Evolutionary conservation across 2,797 vertebrate species (phyloP).

Genomic region (Alectoris magna): DNA sequence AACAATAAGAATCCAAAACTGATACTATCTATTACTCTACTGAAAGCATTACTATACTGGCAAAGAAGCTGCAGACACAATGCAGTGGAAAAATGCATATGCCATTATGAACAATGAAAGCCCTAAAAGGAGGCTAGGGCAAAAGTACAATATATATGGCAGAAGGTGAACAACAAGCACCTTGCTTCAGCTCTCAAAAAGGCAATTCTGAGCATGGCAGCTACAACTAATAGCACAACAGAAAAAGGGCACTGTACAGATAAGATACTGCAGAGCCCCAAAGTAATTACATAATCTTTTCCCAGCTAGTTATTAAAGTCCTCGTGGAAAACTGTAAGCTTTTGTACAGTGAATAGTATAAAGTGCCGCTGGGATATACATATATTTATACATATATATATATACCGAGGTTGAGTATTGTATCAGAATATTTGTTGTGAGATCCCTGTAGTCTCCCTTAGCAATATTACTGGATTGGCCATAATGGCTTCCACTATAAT

Average conservation of each 20-base stretch:
- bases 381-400: slow-evolving; percentile 88
- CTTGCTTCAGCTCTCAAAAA: slow-evolving; percentile 94
- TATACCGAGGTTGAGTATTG: slow-evolving; percentile 89
- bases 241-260: slow-evolving; percentile 85
- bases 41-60: slow-evolving; percentile 98
- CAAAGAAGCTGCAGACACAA: slow-evolving; percentile 97
- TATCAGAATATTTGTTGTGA: slow-evolving; percentile 89
- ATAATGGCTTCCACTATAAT: slow-evolving; percentile 82
- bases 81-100: slow-evolving; percentile 92
- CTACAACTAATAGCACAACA: slow-evolving; percentile 91
- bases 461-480: slow-evolving; percentile 83
- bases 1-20: slow-evolving; percentile 95
- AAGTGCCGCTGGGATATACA: slow-evolving; percentile 98
- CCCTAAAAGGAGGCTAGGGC: slow-evolving; percentile 86
- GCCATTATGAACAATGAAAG: slow-evolving; percentile 89
- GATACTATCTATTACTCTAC: slow-evolving; percentile 98
- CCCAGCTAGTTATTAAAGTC: slow-evolving; percentile 85
- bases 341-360: slow-evolving; percentile 99
- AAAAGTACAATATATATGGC: slow-evolving; percentile 90
- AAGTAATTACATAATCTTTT: slow-evolving; percentile 83
- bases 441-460: slow-evolving; percentile 93
- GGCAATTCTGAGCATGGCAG: slow-evolving; percentile 93
- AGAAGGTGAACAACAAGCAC: slow-evolving; percentile 91
- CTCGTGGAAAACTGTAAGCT: slow-evolving; percentile 87
- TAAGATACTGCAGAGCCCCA: slow-evolving; percentile 84